A percentile compares a stretch with the other conserved stretches of the same genome.
These are phyloP conservation scores for Drosophila borealis DNA, from an alignment of 2,888 invertebrate species.

Conservation along the genomic window DNA sequence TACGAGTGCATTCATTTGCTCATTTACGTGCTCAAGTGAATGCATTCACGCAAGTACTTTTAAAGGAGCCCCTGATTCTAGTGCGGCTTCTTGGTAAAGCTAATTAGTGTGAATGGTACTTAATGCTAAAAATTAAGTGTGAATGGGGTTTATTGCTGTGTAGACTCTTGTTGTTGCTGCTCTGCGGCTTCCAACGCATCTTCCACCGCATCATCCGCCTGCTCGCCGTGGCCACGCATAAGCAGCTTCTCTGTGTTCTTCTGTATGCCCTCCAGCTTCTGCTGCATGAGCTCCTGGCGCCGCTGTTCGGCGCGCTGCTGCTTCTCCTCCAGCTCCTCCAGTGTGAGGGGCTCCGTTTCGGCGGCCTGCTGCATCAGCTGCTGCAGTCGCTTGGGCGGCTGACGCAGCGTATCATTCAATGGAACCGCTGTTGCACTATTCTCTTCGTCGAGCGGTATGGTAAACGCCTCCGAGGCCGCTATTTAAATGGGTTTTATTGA, in stretches of 20 bases:
- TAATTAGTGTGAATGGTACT: not conserved
- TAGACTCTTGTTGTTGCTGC: not conserved
- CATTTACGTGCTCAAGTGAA: not conserved
- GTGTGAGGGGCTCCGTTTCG: conserved; percentile 85
- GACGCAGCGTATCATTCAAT: conserved; percentile 79
- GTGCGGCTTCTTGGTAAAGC: not conserved
- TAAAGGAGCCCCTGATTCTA: not conserved
- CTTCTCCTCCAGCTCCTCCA: conserved; percentile 89
- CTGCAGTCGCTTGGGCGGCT: conserved; percentile 89
- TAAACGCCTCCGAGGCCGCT: conserved; percentile 87
- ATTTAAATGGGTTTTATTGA: conserved; percentile 17
- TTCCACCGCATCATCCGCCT: conserved; percentile 72
- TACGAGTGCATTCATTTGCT: not conserved
- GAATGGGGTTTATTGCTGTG: not conserved
- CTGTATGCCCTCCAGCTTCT: conserved; percentile 80
- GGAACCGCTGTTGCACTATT: conserved; percentile 23
- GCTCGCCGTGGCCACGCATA: conserved; percentile 79
- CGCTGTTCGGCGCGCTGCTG: conserved; percentile 90
- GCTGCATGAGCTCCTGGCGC: conserved; percentile 86
- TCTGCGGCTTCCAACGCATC: conserved; percentile 1
- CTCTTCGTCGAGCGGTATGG: conserved; percentile 85
- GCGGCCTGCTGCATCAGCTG: conserved; percentile 87
- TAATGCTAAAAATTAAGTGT: conserved; percentile 1
- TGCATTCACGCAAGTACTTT: not conserved
- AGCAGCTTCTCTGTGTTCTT: conserved; percentile 84